Conservation (phyloP, 1,140 invertebrate species). For the Daktulosphaira vitifoliae region DNA sequence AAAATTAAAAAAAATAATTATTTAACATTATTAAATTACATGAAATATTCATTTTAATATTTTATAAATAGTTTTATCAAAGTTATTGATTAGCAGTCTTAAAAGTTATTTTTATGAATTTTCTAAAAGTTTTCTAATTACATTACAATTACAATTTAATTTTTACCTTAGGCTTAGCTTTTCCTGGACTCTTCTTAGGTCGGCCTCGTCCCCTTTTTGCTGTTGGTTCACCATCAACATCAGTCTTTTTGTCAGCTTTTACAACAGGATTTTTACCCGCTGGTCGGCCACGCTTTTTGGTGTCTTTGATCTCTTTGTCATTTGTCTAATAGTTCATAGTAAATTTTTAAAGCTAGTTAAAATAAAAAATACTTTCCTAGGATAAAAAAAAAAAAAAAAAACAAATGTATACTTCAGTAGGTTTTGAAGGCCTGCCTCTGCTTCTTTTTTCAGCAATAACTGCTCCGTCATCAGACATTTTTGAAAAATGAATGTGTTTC, state of each 20-base stretch:
- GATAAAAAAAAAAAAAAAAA: too few relatives aligned
- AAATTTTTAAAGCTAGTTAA: too few relatives aligned
- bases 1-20: not conserved
- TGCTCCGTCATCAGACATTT: conserved; percentile 16
- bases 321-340: not conserved
- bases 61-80: too few relatives aligned
- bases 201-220: conserved; percentile 6
- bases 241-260: conserved; percentile 10
- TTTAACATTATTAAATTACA: not conserved
- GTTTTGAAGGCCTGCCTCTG: not conserved
- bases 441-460: conserved; percentile 9
- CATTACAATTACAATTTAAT: too few relatives aligned
- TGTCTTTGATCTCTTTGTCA: conserved; percentile 9
- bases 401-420: not conserved
- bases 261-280: not conserved
- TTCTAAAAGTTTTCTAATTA: too few relatives aligned
- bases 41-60: not conserved
- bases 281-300: conserved; percentile 6
- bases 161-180: not conserved
- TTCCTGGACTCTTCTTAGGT: not conserved
- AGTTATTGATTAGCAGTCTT: too few relatives aligned
- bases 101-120: too few relatives aligned
- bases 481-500: too few relatives aligned
- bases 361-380: too few relatives aligned
- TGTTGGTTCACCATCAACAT: conserved; percentile 3